Percentiles rank a stretch among this genome's conserved stretches.
phyloP scores from a whole-genome alignment of 2,888 invertebrate species.

The Drosophila kokeensis region DNA sequence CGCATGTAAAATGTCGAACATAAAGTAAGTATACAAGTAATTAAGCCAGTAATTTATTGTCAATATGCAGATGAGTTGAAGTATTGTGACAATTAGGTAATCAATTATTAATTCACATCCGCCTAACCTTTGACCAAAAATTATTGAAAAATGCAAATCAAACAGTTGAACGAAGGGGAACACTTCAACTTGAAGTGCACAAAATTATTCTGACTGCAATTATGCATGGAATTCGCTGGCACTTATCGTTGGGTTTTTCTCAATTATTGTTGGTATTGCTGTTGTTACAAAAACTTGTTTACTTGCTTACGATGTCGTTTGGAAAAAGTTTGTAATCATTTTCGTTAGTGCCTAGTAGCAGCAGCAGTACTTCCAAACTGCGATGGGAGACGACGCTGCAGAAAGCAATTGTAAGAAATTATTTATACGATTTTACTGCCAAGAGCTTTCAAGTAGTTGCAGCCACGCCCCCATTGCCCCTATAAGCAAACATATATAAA shows the following conservation, averaged over 20 bases:
- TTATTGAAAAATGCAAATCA: background rate
- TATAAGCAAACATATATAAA: slow-evolving; percentile 42
- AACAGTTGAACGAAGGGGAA: background rate
- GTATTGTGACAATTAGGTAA: background rate
- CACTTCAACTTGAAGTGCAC: slow-evolving; percentile 25
- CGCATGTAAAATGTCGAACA: background rate
- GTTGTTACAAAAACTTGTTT: slow-evolving; percentile 64
- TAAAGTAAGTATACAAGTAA: background rate
- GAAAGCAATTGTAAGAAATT: slow-evolving; percentile 57
- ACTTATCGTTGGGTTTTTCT: slow-evolving; percentile 62
- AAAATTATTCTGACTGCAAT: slow-evolving; percentile 74
- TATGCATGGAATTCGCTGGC: slow-evolving; percentile 74
- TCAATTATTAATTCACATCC: background rate
- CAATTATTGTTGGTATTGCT: slow-evolving; percentile 29
- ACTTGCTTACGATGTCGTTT: slow-evolving; percentile 79
- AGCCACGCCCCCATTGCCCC: background rate
- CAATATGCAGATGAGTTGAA: background rate
- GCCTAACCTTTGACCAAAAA: too few species aligned
- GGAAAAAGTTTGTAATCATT: slow-evolving; percentile 76
- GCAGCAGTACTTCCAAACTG: slow-evolving; percentile 55
- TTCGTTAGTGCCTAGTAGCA: slow-evolving; percentile 60
- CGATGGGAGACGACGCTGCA: slow-evolving; percentile 36
- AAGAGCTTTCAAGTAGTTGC: slow-evolving; percentile 40
- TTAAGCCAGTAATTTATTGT: background rate
- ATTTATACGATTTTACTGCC: slow-evolving; percentile 67